Percentiles rank a stretch among this genome's conserved stretches.
These are phyloP conservation scores for Clepsis dumicolana DNA, from an alignment of 2,888 invertebrate genomes.

Conservation along the genomic window DNA sequence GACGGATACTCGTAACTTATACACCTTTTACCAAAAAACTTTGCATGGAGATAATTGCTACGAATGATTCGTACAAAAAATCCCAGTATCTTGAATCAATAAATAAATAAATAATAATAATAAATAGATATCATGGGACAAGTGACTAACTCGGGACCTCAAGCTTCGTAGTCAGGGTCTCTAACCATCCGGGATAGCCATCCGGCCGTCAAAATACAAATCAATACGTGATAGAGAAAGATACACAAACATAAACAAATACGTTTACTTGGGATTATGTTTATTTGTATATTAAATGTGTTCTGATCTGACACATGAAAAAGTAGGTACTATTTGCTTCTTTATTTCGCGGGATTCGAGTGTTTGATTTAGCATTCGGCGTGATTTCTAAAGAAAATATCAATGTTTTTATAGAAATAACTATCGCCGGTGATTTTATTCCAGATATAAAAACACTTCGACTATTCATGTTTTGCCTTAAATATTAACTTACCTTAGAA, in stretches of 20 bases:
- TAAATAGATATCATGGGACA: too few relatives aligned
- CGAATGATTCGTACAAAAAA: neutral
- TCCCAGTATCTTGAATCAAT: neutral
- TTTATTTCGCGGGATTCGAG: neutral
- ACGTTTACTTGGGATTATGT: neutral
- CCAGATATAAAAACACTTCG: too few relatives aligned
- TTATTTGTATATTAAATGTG: neutral
- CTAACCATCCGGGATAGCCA: too few relatives aligned
- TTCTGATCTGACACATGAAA: neutral
- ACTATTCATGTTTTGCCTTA: too few relatives aligned
- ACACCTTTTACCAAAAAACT: neutral
- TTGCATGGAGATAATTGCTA: neutral
- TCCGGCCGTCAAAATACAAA: too few relatives aligned
- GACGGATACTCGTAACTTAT: too few relatives aligned
- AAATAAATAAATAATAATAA: too few relatives aligned
- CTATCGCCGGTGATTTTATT: neutral
- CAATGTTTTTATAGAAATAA: neutral
- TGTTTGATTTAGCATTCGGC: neutral
- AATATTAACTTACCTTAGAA: too few relatives aligned
- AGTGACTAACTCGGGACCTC: too few relatives aligned
- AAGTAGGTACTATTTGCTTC: neutral
- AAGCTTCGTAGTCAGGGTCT: too few relatives aligned
- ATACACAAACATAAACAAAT: neutral
- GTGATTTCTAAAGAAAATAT: neutral
- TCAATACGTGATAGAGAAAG: neutral